Evolutionary conservation across 2,797 vertebrate species (phyloP), one percentile per base, ranked within the genome.

Genomic region (Macroramphosus scolopax): DNA sequence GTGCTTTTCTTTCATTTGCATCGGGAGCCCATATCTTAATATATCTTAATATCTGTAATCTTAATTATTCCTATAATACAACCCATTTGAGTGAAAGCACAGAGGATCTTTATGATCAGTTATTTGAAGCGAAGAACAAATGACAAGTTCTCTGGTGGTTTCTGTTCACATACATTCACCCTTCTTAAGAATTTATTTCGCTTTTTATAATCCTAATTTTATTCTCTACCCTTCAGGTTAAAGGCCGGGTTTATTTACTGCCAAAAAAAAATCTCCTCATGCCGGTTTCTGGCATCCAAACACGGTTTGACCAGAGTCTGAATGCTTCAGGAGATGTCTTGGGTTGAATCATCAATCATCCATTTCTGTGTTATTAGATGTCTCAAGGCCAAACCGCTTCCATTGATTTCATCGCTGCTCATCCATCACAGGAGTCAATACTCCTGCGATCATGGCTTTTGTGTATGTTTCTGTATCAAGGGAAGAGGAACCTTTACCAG

Each of bases 391-490:
- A 38, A 40, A 74, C 59, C 20, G 6, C 12, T 22, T 17, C 6
- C 14, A 76, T 75, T 1, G 59, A 75, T 78, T 78, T 41, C 24
- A 33, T 9, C 0, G 6, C 56, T 32, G 17, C 30, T 11, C 62
- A 62, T 81, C 63, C 29, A 75, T 75, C 57, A 59, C 20, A 44
- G 24, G 0, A 64, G 62, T 80, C 76, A 22, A 70, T 65, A 63
- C 12, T 18, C 13, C 50, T 32, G 29, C 5, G 17, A 58, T 58
- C 51, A 10, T 70, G 77, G 60, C 71, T 65, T 72, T 28, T 28
- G 29, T 64, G 52, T 60, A 22, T 34, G 11, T 61, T 51, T 45
- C 67, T 68, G 63, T 57, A 74, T 77, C 51, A 41, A 5, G 12
- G 24, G 47, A 63, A 57, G 53, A 53, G 24, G 43, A 52, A 18